Conservation (phyloP, 2,113 vertebrate genomes). For the Eublepharis macularius region DNA sequence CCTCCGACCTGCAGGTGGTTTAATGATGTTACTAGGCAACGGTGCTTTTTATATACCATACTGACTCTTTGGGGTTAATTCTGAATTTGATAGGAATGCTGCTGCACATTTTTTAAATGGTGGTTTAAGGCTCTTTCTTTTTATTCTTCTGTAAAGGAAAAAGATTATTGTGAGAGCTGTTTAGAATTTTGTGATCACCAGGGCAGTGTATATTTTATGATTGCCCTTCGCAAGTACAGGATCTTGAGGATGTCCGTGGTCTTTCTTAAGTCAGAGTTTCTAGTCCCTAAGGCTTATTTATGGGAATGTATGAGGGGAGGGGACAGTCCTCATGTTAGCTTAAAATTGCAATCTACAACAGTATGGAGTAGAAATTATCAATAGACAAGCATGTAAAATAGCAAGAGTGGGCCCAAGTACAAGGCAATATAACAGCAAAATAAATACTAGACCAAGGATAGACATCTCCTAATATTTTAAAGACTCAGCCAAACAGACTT, state of each 20-base stretch:
- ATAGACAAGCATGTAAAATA: too few relatives aligned
- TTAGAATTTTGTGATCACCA: not conserved
- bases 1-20: constrained; percentile 68
- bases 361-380: too few relatives aligned
- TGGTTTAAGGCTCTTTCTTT: not conserved
- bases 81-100: not conserved
- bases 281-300: not conserved
- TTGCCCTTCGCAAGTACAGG: too few relatives aligned
- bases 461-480: too few relatives aligned
- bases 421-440: too few relatives aligned
- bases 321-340: too few relatives aligned
- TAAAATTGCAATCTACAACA: too few relatives aligned
- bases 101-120: not conserved
- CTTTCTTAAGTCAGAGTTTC: not conserved
- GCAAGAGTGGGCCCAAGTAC: too few relatives aligned
- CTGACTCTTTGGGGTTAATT: constrained; percentile 19
- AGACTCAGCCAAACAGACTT: too few relatives aligned
- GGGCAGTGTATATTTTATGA: not conserved
- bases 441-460: too few relatives aligned
- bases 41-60: constrained; percentile 11
- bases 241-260: not conserved
- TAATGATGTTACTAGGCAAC: constrained; percentile 72
- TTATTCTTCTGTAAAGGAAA: not conserved
- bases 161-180: not conserved
- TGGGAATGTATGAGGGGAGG: not conserved